These are phyloP conservation scores for Dryoscopus gambensis DNA, from an alignment of 2,113 vertebrate genomes.

Conservation along the genomic window DNA sequence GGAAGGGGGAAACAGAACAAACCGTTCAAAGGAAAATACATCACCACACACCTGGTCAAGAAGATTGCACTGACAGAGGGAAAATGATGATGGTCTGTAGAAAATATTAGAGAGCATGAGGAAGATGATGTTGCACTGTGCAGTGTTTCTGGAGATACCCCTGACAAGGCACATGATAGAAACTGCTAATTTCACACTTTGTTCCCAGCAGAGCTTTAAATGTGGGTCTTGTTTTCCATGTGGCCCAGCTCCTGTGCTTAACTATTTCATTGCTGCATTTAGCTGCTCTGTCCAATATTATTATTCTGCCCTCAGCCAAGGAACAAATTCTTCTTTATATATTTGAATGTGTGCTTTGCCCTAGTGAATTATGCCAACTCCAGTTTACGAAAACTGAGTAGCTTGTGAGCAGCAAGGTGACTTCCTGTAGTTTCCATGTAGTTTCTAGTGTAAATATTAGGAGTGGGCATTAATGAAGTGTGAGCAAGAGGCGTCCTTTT, in stretches of 20 bases:
- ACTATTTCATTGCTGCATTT: neutral
- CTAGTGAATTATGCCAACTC: conserved; percentile 6
- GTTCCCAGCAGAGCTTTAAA: neutral
- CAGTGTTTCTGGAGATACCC: neutral
- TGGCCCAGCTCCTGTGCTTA: neutral
- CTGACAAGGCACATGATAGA: neutral
- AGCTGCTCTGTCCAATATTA: neutral
- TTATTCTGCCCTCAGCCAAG: neutral
- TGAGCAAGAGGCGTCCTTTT: conserved; percentile 5
- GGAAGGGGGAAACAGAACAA: too few species aligned
- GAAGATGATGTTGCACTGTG: neutral
- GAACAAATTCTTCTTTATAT: neutral
- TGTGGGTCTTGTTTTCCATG: neutral
- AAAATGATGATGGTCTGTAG: neutral
- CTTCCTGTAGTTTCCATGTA: conserved; percentile 1
- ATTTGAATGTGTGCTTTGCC: conserved; percentile 15
- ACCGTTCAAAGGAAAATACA: too few species aligned
- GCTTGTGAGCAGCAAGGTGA: neutral
- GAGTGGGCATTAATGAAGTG: neutral
- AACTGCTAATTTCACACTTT: neutral
- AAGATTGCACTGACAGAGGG: neutral
- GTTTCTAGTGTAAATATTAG: conserved; percentile 3
- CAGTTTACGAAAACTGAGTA: neutral
- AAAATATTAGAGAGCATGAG: neutral
- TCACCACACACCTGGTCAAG: too few species aligned